Evolutionary conservation across 2,888 invertebrate genomes (phyloP), one percentile per base, ranked within the genome.

Genomic region (Orthosia gracilis): DNA sequence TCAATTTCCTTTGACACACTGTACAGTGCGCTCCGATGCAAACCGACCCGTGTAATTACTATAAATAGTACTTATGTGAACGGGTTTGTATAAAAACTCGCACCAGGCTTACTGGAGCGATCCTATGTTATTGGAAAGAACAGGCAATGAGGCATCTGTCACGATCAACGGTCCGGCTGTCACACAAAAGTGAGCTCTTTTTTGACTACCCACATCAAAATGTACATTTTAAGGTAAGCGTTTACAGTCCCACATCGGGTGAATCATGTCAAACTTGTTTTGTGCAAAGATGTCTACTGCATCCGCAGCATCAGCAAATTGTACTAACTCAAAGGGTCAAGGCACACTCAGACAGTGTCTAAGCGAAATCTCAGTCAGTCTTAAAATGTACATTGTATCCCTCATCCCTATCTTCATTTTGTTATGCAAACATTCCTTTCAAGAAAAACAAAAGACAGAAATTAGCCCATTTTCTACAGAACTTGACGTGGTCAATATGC

Each of bases 51-150:
- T 40, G 40, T 40, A 40, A 31, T 7, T 31, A 31, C n/a, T 54
- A 15, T 12, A 54, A 54, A 23, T n/a, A 17, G 12, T 12, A 31
- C 58, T 17, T 0, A 58, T 4, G 12, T 13, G 59, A 40, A 7
- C 15, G 9, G 45, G 21, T 47, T 18, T 3, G 45, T 70, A 58
- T 47, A 58, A 70, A 69, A 78, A 47, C 17, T 47, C 11, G 3
- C 45, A 4, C 50, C 17, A 71, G 31, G 13, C 26, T 26, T 21
- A 31, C 26, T 58, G 50, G 49, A 71, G 77, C 78, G 52, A 77
- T 68, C 73, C 80, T 69, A 80, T 82, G 84, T 85, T 88, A 90
- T 79, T 90, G 91, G 90, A 91, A 92, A 93, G 88, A 92, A 87
- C 85, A 88, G 90, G 89, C 90, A 88, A 88, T 77, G 76, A 86